Evolutionary conservation across 2,113 vertebrate genomes (phyloP).

Genomic region (Neolamprologus modestus): DNA sequence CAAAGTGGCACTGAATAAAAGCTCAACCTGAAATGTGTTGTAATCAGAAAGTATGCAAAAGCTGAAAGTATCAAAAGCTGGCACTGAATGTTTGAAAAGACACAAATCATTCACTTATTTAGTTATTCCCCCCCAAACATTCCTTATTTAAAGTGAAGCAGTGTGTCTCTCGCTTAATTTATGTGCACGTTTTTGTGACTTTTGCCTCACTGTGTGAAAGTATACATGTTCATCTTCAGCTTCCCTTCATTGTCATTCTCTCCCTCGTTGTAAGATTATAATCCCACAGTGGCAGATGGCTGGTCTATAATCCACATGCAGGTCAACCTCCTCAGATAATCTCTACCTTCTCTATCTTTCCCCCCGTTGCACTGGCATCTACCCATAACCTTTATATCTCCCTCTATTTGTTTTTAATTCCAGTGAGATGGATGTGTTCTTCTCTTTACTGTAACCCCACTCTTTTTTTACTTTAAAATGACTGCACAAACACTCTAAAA

Average conservation of each 20-base stretch:
- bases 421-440: not conserved
- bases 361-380: not conserved
- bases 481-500: not conserved
- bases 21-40: not conserved
- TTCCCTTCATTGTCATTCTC: constrained; percentile 9
- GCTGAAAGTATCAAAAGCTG: not conserved
- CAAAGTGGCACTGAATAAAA: not conserved
- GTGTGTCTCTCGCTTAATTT: not conserved
- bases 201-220: not conserved
- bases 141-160: not conserved
- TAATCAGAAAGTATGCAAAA: not conserved
- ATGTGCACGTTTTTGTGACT: not conserved
- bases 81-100: not conserved
- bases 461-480: not conserved
- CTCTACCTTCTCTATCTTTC: constrained; percentile 16
- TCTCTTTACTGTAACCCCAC: not conserved
- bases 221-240: not conserved
- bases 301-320: constrained; percentile 41
- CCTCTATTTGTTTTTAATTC: not conserved
- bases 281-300: constrained; percentile 67
- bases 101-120: not conserved
- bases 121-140: not conserved
- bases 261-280: constrained; percentile 50
- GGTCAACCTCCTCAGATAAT: constrained; percentile 57
- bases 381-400: not conserved